Evolutionary conservation across 2,113 vertebrate genomes (phyloP).

Genomic region (Thalassarche chlororhynchos): DNA sequence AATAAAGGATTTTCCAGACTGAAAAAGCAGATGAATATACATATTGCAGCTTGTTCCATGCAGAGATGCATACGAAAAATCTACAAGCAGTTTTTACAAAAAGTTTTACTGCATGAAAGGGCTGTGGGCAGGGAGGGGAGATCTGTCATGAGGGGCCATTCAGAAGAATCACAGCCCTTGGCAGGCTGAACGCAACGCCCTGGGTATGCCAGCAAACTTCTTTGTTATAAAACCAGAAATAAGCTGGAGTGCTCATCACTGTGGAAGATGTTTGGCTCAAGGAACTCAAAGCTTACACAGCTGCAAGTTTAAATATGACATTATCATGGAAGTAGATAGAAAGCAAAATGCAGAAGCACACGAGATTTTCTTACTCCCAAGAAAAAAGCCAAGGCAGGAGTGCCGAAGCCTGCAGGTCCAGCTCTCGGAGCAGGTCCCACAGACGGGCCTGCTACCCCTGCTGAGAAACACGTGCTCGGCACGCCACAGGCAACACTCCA

Average conservation of each 20-base stretch:
- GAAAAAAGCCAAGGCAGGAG: no score
- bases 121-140: neutral
- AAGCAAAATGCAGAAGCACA: neutral
- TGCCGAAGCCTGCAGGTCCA: rapidly evolving
- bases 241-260: neutral
- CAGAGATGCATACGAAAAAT: neutral
- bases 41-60: neutral
- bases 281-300: neutral
- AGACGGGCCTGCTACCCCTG: rapidly evolving
- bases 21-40: neutral
- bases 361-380: neutral
- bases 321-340: neutral
- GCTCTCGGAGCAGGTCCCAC: rapidly evolving
- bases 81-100: neutral
- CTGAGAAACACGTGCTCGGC: rapidly evolving
- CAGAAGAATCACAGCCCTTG: neutral
- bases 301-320: neutral
- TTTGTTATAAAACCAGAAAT: neutral
- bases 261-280: neutral
- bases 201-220: neutral
- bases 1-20: neutral
- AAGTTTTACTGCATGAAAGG: neutral
- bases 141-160: rapidly evolving
- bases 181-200: no score
- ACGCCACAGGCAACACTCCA: rapidly evolving